Evolutionary conservation across 2,113 vertebrate species (phyloP).

Genomic region (Prionailurus viverrinus): DNA sequence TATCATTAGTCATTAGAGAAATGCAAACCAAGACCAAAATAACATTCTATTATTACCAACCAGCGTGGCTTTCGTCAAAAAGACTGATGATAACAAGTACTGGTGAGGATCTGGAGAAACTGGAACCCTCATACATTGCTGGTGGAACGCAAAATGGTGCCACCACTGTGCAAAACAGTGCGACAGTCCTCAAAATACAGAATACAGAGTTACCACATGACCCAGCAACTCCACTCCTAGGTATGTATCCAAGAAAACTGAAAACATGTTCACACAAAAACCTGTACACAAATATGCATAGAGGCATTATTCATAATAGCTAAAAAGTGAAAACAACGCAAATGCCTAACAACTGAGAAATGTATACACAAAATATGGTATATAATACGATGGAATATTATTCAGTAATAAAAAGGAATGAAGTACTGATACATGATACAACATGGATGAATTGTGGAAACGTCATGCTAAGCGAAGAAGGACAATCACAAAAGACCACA

Average conservation of each 20-base stretch:
- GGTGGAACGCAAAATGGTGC: background rate
- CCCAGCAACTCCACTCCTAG: background rate
- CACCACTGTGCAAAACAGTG: background rate
- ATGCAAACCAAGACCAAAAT: background rate
- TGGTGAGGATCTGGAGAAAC: background rate
- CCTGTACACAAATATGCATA: background rate
- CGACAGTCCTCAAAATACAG: background rate
- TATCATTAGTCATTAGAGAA: background rate
- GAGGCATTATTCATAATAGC: background rate
- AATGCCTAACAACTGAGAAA: background rate
- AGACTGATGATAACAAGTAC: background rate
- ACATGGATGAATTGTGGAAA: background rate
- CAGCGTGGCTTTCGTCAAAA: background rate
- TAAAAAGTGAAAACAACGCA: background rate
- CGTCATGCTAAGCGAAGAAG: background rate
- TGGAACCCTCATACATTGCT: background rate
- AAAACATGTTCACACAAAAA: slow-evolving; percentile 32
- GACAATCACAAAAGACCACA: background rate
- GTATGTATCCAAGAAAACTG: background rate
- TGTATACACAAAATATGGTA: background rate
- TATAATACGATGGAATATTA: background rate
- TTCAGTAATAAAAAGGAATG: background rate
- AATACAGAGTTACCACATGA: background rate
- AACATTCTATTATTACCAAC: background rate
- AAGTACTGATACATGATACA: background rate